Evolutionary conservation across 2,797 vertebrate genomes (phyloP), one percentile per base, ranked within the genome.

Genomic region (Schizothorax lantsangensis): DNA sequence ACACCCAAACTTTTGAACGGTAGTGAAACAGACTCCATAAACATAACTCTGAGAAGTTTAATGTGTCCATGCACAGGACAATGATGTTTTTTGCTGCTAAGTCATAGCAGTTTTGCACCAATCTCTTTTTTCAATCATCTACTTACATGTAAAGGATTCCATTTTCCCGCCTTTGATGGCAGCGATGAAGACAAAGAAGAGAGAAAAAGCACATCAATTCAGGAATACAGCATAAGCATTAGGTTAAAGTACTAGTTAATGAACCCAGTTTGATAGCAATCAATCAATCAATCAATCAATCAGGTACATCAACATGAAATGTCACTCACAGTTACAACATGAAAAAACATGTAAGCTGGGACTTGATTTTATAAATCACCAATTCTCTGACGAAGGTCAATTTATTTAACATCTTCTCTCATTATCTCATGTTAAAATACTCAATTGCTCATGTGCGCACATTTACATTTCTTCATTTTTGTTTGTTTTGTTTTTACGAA

Each of bases 111-210:
- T 59, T 59, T 26, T n/a, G 4, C 23, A 59, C n/a, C 57, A 66
- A 72, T 6, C 2, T 15, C 1, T 5, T 62, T 62, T 26, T 26
- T 64, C 10, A 10, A 3, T 64, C 0, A 30, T 26, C 38, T 86
- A 90, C 98, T 99, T 96, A 99, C 98, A 92, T 98, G 97, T 95
- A 99, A 97, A 86, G 98, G 97, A 95, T 98, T 99, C 98, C 97
- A 99, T 92, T 99, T 99, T 88, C 97, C 97, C 93, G 96, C 96
- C 98, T 99, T 95, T 93, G 90, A 90, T 91, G 88, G 92, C 80
- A 93, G 94, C 93, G 91, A 91, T 91, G 47, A 93, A 95, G 94
- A 95, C 81, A 93, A 92, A 93, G 90, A 91, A 96, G 86, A 96
- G 92, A 95, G 92, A 96, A 86, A 96, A 62, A 71, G 57, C 23